phyloP scores from a whole-genome alignment of 2,113 vertebrate species.

The Bos javanicus region DNA sequence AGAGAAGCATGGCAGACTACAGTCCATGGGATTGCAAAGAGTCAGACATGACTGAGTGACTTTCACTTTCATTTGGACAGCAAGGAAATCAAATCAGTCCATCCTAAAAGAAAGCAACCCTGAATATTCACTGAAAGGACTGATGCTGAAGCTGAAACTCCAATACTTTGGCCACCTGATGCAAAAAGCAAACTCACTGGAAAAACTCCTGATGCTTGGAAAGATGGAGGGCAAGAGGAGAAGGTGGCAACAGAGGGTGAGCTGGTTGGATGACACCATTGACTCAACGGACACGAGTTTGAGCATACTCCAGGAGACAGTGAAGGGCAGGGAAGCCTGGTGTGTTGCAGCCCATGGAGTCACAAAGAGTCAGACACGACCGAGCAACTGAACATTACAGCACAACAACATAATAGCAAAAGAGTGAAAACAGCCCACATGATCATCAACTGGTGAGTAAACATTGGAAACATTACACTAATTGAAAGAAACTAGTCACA shows the following conservation, averaged over 20 bases:
- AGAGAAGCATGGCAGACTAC: neutral
- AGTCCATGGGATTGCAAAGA: neutral
- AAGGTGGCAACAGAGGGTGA: neutral
- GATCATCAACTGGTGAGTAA: neutral
- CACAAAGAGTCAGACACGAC: neutral
- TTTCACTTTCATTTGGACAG: neutral
- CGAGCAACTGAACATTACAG: neutral
- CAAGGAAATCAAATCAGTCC: neutral
- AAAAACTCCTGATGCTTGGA: neutral
- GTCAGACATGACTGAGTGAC: neutral
- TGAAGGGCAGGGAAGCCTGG: neutral
- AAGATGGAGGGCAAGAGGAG: neutral
- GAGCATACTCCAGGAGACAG: neutral
- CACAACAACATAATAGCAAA: neutral
- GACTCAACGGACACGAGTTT: neutral
- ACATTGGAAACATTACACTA: neutral
- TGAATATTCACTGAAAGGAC: neutral
- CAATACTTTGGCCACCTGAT: neutral
- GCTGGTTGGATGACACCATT: neutral
- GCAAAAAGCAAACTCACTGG: neutral
- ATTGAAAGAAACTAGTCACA: neutral
- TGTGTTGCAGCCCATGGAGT: neutral
- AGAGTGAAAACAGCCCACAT: neutral
- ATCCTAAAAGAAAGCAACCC: neutral
- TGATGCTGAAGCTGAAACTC: neutral